phyloP scores from a whole-genome alignment of 2,113 vertebrate species.

The Coptodon bakossiorum region DNA sequence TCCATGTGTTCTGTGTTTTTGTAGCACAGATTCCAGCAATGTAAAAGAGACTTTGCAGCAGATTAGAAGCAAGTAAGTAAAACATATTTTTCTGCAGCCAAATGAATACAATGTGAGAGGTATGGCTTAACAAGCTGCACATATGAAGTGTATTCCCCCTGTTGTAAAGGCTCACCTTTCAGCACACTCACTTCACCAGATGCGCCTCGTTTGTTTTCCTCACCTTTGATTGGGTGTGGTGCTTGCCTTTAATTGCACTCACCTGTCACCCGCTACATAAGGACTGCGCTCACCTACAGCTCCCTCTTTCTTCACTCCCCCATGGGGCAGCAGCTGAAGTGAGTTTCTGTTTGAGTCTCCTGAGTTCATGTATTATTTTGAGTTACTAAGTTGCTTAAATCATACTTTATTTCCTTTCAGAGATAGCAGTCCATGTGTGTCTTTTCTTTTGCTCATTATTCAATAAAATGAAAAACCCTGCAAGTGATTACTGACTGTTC shows the following conservation, averaged over 20 bases:
- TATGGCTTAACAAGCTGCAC: not conserved
- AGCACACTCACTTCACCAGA: not conserved
- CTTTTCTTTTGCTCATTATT: not conserved
- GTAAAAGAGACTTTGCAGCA: not conserved
- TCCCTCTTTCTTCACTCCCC: not conserved
- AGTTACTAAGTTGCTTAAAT: not conserved
- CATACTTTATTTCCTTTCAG: not conserved
- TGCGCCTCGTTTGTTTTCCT: not conserved
- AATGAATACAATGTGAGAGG: not conserved
- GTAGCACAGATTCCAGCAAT: not conserved
- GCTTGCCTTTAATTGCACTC: not conserved
- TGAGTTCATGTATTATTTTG: not conserved
- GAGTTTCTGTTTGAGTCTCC: not conserved
- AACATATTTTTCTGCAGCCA: not conserved
- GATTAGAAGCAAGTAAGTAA: not conserved
- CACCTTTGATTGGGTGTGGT: not conserved
- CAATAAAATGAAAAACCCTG: not conserved
- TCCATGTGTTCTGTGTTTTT: not conserved
- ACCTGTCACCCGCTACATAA: not conserved
- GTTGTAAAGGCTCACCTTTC: not conserved
- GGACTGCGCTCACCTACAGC: not conserved
- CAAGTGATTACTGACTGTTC: not conserved
- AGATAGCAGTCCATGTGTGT: not conserved
- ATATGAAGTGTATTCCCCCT: not conserved
- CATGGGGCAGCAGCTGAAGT: not conserved